A percentile compares a stretch with the other conserved stretches of the same genome.
phyloP scores from a whole-genome alignment of 2,113 vertebrate species.

The Ceratotherium simum region DNA sequence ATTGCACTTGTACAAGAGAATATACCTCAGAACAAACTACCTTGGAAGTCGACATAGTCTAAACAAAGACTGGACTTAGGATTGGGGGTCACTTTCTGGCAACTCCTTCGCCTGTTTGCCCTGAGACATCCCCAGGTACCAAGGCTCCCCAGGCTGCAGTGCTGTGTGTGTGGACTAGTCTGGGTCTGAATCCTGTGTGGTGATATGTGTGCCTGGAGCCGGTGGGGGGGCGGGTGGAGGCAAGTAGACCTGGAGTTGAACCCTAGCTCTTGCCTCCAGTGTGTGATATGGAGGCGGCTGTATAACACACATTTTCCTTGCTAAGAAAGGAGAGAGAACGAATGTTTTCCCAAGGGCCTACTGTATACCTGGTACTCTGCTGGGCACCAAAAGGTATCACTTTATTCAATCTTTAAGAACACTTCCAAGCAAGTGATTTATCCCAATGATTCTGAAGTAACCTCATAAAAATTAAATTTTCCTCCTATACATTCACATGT shows the following conservation, averaged over 20 bases:
- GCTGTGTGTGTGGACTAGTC: rapidly evolving
- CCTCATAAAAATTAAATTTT: background rate
- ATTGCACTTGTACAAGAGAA: background rate
- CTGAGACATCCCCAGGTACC: background rate
- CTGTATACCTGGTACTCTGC: background rate
- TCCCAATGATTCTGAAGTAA: background rate
- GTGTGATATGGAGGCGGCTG: rapidly evolving
- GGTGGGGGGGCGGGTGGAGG: background rate
- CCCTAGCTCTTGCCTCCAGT: background rate
- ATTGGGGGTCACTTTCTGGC: rapidly evolving
- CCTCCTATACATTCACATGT: background rate
- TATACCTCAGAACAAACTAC: background rate
- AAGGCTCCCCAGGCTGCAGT: background rate
- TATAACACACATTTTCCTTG: background rate
- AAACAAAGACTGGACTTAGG: background rate
- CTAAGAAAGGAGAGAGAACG: background rate
- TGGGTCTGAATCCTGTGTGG: background rate
- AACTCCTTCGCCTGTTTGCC: rapidly evolving
- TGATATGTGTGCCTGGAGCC: rapidly evolving
- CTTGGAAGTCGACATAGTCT: background rate
- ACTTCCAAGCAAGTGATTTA: background rate
- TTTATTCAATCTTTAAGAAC: background rate
- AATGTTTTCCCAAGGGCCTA: background rate
- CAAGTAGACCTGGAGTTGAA: background rate
- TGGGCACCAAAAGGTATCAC: background rate